Conservation (phyloP, 2,888 invertebrate genomes). For the Pseudococcus viburni region DNA sequence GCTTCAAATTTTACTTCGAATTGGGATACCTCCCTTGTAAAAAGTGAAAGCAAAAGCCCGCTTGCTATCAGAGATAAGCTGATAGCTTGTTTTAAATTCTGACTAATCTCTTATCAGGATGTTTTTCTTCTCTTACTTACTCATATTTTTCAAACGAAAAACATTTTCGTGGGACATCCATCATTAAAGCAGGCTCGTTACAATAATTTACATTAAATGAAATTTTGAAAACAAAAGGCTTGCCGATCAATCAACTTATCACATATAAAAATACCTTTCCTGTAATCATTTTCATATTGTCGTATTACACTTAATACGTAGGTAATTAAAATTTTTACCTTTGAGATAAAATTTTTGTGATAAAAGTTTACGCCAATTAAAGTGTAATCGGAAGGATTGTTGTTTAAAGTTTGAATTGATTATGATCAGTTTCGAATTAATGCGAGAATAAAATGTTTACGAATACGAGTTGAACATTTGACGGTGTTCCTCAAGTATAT, state of each 20-base stretch:
- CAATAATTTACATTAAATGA: neutral
- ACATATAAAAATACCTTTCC: neutral
- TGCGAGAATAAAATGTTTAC: neutral
- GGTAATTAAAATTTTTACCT: neutral
- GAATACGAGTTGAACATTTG: neutral
- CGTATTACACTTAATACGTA: neutral
- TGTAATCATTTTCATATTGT: neutral
- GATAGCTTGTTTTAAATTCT: neutral
- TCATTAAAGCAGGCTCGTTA: neutral
- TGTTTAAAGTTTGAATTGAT: neutral
- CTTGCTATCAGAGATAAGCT: too few species aligned
- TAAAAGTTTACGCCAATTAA: neutral
- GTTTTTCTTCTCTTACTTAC: neutral
- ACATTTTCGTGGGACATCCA: neutral
- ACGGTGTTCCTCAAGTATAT: neutral
- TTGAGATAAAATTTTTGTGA: neutral
- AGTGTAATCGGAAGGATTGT: neutral
- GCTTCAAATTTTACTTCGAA: too few species aligned
- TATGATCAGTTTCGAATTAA: neutral
- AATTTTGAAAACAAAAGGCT: constrained; percentile 7
- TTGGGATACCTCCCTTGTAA: too few species aligned
- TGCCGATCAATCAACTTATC: constrained; percentile 18
- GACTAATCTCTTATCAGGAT: neutral
- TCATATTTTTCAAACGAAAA: neutral
- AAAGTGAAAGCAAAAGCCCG: too few species aligned